Evolutionary conservation across 2,888 invertebrate genomes (phyloP), one percentile per base, ranked within the genome.

Genomic region (Caenorhabditis panamensis): DNA sequence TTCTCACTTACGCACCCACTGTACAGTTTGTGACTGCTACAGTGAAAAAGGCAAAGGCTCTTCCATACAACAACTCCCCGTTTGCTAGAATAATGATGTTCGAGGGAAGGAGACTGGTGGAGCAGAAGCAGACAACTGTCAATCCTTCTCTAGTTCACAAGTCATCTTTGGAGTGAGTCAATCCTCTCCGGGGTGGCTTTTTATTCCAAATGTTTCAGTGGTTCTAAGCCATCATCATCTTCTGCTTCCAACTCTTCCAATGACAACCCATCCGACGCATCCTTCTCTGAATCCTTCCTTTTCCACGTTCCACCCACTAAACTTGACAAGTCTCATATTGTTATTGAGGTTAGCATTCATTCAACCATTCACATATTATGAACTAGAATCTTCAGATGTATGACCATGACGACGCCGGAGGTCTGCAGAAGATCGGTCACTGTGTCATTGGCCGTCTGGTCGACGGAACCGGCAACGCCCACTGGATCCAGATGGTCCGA

Each of bases 401-500:
- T 67, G 87, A 87, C 54, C 85, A 84, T 63, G 81, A 82, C 49
- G 61, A 79, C 0, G 37, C 72, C 20, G 82, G 81, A 41, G 79
- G 75, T 28, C 71, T 87, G 1, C 53, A 83, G 24, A 83, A 83
- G 36, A 75, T 88, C 6, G 89, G 89, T n/a, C 86, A 87, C 58
- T 89, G 89, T 73, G 84, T 87, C n/a, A 86, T 89, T 53, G 89
- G 89, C 0, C 79, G 86, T 11, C 66, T 83, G 13, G 80, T 82
- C 20, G 80, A 83, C 20, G 87, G 84, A 28, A 82, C 86, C 16
- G 90, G 89, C 28, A 84, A 83, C 26, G 79, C 84, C 49, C 90
- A 90, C 63, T 90, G 90, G 90, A 75, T 86, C 26, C 90, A 90
- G 66, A 90, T 90, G 90, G 82, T 90, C 26, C 83, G 86, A 16